Evolutionary conservation across 2,888 invertebrate species (phyloP).

Genomic region (Drosophila diplacantha): DNA sequence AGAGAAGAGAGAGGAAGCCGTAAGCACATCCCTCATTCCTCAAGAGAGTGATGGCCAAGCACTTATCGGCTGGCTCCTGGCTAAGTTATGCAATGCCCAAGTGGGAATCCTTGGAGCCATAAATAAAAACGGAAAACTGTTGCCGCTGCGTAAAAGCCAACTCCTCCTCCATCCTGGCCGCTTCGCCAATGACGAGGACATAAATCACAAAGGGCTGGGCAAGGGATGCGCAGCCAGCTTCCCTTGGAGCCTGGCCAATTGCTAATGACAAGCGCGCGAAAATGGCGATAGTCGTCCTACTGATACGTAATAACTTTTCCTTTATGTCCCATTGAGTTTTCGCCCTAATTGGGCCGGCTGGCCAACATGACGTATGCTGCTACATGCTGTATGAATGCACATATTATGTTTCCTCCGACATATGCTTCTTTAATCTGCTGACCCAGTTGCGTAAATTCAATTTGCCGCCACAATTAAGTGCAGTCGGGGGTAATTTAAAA

Average conservation of each 20-base stretch:
- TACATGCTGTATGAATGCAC: background rate
- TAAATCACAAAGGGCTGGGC: constrained; percentile 52
- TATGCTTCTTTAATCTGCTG: constrained; percentile 37
- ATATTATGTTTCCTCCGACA: constrained; percentile 7
- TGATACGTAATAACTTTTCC: constrained; percentile 9
- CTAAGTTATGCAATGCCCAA: constrained; percentile 37
- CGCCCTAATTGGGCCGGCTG: constrained; percentile 27
- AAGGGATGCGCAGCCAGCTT: constrained; percentile 3
- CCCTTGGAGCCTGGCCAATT: constrained; percentile 35
- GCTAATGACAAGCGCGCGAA: constrained; percentile 51
- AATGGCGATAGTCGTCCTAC: constrained; percentile 15
- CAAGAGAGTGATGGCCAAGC: constrained; percentile 29
- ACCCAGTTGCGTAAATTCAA: constrained; percentile 30
- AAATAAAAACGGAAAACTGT: constrained; percentile 54
- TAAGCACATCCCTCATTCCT: constrained; percentile 6
- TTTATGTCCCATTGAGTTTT: constrained; percentile 2
- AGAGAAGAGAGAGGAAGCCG: background rate
- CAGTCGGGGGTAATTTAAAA: constrained; percentile 10
- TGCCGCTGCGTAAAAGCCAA: constrained; percentile 54
- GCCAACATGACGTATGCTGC: constrained; percentile 29
- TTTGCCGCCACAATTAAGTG: constrained; percentile 33
- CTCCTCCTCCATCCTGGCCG: constrained; percentile 3
- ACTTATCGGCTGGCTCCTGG: constrained; percentile 51
- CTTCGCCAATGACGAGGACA: constrained; percentile 42
- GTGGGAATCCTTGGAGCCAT: constrained; percentile 45